Evolutionary conservation across 1,140 invertebrate genomes (phyloP).

Genomic region (Orchesella cincta): DNA sequence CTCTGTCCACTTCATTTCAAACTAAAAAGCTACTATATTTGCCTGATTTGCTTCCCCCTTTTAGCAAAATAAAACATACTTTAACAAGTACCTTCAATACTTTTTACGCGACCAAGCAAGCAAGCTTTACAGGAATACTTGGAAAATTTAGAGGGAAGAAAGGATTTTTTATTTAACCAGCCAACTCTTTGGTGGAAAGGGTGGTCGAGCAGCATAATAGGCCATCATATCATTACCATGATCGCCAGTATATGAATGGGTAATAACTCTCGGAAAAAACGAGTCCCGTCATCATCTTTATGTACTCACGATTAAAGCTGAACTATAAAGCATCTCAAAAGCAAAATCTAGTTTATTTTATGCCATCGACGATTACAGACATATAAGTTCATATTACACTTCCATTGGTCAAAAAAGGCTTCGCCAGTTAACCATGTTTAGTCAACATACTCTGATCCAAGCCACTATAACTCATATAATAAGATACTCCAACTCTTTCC

Average conservation of each 20-base stretch:
- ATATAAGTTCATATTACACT: not conserved
- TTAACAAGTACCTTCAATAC: constrained; percentile 6
- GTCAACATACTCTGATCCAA: no score
- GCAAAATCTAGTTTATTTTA: constrained; percentile 11
- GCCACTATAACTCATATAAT: no score
- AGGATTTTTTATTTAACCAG: not conserved
- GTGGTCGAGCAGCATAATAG: constrained; percentile 12
- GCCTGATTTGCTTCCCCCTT: not conserved
- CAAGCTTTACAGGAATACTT: no score
- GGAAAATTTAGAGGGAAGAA: no score
- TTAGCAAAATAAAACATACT: constrained; percentile 12
- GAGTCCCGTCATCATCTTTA: constrained; percentile 28
- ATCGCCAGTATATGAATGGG: constrained; percentile 21
- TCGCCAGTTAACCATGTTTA: not conserved
- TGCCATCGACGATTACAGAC: constrained; percentile 10
- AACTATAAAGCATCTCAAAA: not conserved
- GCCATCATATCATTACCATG: constrained; percentile 23
- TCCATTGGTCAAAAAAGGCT: not conserved
- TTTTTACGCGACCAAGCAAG: not conserved
- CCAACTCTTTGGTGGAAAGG: not conserved
- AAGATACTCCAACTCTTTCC: no score
- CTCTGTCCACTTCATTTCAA: constrained; percentile 7
- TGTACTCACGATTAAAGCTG: constrained; percentile 4
- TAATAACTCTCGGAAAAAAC: constrained; percentile 22
- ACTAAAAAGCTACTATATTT: not conserved